Conservation (phyloP, 2,113 vertebrate genomes). For the Perca flavescens region DNA sequence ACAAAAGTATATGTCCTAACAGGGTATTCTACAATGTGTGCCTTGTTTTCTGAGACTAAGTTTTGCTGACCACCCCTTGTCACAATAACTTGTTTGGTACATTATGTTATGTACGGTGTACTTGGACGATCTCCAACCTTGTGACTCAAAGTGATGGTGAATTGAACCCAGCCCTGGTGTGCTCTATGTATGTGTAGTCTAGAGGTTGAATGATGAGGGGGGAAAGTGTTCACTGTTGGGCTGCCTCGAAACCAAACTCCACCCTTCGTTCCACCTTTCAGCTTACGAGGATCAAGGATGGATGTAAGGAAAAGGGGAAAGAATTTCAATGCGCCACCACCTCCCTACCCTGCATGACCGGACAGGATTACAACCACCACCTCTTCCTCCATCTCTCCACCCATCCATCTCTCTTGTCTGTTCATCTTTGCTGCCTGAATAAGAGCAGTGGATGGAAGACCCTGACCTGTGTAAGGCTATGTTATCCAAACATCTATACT, state of each 20-base stretch:
- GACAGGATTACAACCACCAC: constrained; percentile 65
- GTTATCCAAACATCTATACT: constrained; percentile 95
- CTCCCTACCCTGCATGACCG: constrained; percentile 81
- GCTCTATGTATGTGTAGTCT: constrained; percentile 66
- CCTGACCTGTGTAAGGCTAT: constrained; percentile 89
- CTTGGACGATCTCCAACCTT: not conserved
- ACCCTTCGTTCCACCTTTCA: constrained; percentile 99
- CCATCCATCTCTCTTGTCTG: constrained; percentile 86
- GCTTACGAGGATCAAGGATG: constrained; percentile 92
- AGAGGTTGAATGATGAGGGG: constrained; percentile 62
- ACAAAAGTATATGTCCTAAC: not conserved
- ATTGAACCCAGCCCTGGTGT: constrained; percentile 71
- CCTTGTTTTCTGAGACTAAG: not conserved
- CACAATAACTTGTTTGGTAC: not conserved
- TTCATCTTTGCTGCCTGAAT: constrained; percentile 82
- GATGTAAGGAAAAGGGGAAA: constrained; percentile 88
- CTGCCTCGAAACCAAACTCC: constrained; percentile 96
- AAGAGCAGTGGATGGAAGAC: constrained; percentile 88
- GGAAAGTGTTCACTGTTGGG: constrained; percentile 84
- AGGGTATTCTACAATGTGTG: not conserved
- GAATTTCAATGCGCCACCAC: constrained; percentile 83
- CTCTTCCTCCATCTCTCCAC: constrained; percentile 67
- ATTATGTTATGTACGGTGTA: not conserved
- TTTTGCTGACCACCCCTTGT: not conserved
- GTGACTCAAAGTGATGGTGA: constrained; percentile 42